Percentiles rank a stretch among this genome's conserved stretches.
Evolutionary conservation across 2,888 invertebrate species (phyloP).

Genomic region (Lymantria monacha): DNA sequence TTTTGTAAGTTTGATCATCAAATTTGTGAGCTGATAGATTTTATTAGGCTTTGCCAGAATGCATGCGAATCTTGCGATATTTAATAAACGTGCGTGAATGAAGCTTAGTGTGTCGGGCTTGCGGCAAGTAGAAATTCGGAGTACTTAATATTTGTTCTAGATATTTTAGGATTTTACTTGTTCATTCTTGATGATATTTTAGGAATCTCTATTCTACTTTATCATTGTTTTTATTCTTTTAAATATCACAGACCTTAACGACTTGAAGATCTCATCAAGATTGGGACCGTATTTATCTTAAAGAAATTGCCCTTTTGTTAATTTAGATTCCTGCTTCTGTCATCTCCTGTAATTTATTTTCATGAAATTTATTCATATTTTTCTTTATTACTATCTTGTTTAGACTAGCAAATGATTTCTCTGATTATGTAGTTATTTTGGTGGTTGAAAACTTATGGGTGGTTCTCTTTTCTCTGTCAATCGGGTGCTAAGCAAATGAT

Average conservation of each 20-base stretch:
- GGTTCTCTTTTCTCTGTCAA: no score
- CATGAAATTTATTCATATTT: conserved; percentile 16
- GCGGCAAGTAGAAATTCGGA: no score
- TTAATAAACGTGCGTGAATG: no score
- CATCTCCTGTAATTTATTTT: conserved; percentile 20
- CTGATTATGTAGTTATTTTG: not conserved
- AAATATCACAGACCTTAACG: conserved; percentile 15
- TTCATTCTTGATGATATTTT: conserved; percentile 14
- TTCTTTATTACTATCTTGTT: conserved; percentile 5
- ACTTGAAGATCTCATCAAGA: conserved; percentile 12
- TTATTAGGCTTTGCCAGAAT: no score
- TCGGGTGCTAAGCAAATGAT: no score
- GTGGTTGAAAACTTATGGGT: not conserved
- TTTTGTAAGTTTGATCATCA: no score
- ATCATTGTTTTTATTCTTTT: conserved; percentile 24
- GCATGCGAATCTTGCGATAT: no score
- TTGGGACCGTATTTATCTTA: conserved; percentile 22
- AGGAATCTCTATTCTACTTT: conserved; percentile 13
- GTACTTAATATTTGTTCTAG: no score
- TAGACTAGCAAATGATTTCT: conserved; percentile 6
- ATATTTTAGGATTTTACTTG: no score
- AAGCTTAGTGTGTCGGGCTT: no score
- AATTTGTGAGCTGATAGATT: no score
- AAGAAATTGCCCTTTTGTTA: conserved; percentile 31
- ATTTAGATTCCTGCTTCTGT: conserved; percentile 23